Base-by-base conservation (phyloP, 2,888 invertebrate species). In the Oscheius sp. region DNA sequence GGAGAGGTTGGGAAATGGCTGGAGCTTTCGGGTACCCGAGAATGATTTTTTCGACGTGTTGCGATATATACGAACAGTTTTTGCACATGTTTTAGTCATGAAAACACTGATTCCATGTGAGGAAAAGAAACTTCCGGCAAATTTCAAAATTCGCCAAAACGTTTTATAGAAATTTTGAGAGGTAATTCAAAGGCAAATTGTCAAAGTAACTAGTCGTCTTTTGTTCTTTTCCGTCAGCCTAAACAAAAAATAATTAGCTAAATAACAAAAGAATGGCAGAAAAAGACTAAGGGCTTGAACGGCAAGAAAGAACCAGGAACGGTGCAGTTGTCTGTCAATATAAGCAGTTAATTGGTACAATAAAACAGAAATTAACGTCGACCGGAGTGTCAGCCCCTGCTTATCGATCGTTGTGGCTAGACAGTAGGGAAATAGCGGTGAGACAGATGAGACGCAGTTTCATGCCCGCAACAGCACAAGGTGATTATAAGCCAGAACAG, bases 361-460 rank as follows among this genome's bases (percentile, higher is more conserved):
- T 68, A 68, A 68, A 68, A 42, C 37, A 55, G 68, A 68, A 68
- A 68, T 68, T 68, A 68, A 68, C 68, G 68, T 68, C 68, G 68
- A 55, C 55, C 68, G 68, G 68, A 68, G 68, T 68, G 68, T 55
- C 68, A 68, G 68, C 68, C 63, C 42, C 55, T 21, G 68, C 37
- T 51, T 68, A 68, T 68, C 42, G 68, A 68, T 68, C 55, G 68
- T 55, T 55, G 68, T 35, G 21, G 68, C 35, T 35, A 68, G 68
- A 68, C 37, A 29, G 42, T 5, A 5, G 11, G 37, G 55, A 55
- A 53, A 68, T 51, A 68, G 37, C 37, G 35, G 37, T 4, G 37
- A 33, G 21, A 55, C 13, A 42, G 68, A 33, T 10, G 55, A 68
- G 68, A 68, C 68, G 55, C 68, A 68, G 68, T 68, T 68, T 68